Evolutionary conservation across 2,888 invertebrate species (phyloP).

Genomic region (Papilio protenor): DNA sequence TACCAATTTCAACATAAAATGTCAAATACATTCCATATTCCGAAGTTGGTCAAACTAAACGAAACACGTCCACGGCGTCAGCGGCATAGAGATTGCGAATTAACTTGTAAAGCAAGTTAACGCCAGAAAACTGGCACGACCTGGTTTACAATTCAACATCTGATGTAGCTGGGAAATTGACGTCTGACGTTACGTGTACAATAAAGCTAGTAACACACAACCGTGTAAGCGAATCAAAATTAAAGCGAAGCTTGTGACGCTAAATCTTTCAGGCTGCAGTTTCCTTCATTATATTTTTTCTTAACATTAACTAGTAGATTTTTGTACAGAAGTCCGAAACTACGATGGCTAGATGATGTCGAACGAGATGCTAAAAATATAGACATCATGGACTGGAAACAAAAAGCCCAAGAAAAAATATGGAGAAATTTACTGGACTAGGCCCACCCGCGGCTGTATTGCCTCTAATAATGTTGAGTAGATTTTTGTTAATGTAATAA

Average conservation of each 20-base stretch:
- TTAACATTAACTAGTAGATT: too few species aligned
- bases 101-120: constrained; percentile 25
- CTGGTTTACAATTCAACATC: constrained; percentile 17
- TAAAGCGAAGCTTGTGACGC: background rate
- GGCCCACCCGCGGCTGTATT: too few species aligned
- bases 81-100: constrained; percentile 18
- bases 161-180: constrained; percentile 16
- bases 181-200: constrained; percentile 3
- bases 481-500: too few species aligned
- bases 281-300: too few species aligned
- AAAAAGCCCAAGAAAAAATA: too few species aligned
- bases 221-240: background rate
- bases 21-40: constrained; percentile 2
- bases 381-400: too few species aligned
- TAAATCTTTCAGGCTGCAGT: too few species aligned
- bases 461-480: too few species aligned
- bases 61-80: background rate
- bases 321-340: too few species aligned
- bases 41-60: constrained; percentile 12
- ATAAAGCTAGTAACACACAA: background rate
- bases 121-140: constrained; percentile 24
- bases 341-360: too few species aligned
- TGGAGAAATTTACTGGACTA: too few species aligned
- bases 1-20: background rate
- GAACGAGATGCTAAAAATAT: too few species aligned